Percentiles rank a stretch among this genome's conserved stretches.
These are phyloP conservation scores for Amaurobius ferox DNA, from an alignment of 2,888 invertebrate species.

Conservation along the genomic window DNA sequence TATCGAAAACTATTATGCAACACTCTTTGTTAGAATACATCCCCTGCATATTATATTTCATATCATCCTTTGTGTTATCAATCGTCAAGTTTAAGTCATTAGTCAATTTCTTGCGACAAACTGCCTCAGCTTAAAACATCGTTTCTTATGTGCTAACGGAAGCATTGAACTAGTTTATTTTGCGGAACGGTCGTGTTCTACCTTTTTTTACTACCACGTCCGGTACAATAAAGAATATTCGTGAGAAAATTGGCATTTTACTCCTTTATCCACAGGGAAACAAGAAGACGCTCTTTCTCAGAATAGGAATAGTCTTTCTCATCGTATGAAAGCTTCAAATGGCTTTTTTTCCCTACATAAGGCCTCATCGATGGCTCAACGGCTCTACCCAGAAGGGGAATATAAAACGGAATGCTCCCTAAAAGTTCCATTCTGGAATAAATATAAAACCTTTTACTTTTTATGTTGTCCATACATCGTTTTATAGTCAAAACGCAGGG, in stretches of 20 bases:
- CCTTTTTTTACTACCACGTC: conserved; percentile 32
- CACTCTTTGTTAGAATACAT: no score
- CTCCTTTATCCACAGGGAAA: conserved; percentile 28
- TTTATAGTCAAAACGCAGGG: conserved; percentile 37
- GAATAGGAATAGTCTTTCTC: conserved; percentile 37
- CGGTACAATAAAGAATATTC: conserved; percentile 57
- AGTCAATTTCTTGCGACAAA: no score
- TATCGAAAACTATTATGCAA: no score
- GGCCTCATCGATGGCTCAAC: conserved; percentile 27
- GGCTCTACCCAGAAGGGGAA: conserved; percentile 41
- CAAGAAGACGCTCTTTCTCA: conserved; percentile 29
- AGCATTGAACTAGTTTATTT: conserved; percentile 22
- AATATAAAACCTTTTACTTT: conserved; percentile 60
- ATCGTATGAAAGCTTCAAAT: conserved; percentile 30
- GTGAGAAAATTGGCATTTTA: conserved; percentile 58
- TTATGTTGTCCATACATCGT: conserved; percentile 50
- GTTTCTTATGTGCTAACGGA: conserved; percentile 11
- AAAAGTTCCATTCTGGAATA: conserved; percentile 47
- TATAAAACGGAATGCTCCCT: conserved; percentile 55
- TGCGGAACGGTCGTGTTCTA: conserved; percentile 10
- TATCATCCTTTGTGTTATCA: no score
- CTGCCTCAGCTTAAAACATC: no score
- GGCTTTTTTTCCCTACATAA: conserved; percentile 46
- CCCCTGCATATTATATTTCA: no score
- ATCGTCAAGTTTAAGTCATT: no score